Conservation (phyloP, 1,140 invertebrate species). For the Hetaerina americana region DNA sequence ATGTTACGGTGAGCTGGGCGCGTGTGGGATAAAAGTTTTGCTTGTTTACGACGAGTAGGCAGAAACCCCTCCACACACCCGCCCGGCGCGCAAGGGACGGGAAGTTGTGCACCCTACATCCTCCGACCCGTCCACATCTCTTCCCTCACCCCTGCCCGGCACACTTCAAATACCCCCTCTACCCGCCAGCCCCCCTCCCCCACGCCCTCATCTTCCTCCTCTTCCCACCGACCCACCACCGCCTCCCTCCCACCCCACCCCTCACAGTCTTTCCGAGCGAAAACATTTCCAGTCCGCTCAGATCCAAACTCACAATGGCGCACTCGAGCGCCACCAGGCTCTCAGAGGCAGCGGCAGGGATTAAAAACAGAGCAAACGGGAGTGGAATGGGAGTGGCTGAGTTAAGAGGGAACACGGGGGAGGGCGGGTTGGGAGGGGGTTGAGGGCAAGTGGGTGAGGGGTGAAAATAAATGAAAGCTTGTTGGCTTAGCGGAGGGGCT, state of each 20-base stretch:
- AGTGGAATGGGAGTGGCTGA: too few species aligned
- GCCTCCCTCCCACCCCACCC: too few species aligned
- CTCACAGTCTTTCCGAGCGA: background rate
- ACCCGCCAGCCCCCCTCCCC: too few species aligned
- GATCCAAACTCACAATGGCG: background rate
- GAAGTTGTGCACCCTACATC: too few species aligned
- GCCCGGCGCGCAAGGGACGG: too few species aligned
- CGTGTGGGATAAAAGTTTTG: background rate
- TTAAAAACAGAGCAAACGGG: background rate
- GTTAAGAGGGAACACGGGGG: background rate
- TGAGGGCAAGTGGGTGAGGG: too few species aligned
- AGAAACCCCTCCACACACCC: background rate
- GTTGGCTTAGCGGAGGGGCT: background rate
- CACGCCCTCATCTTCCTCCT: too few species aligned
- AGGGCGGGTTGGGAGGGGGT: background rate
- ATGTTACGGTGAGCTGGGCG: background rate
- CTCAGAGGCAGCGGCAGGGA: background rate
- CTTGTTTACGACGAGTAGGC: background rate
- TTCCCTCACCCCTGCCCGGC: too few species aligned
- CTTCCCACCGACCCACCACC: too few species aligned
- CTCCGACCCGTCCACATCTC: too few species aligned
- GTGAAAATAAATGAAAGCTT: background rate
- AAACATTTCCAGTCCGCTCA: background rate
- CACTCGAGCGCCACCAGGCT: background rate
- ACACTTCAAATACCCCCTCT: too few species aligned